Conservation (phyloP, 64 coral and sea anemone species). For the Stichodactyla helianthus region DNA sequence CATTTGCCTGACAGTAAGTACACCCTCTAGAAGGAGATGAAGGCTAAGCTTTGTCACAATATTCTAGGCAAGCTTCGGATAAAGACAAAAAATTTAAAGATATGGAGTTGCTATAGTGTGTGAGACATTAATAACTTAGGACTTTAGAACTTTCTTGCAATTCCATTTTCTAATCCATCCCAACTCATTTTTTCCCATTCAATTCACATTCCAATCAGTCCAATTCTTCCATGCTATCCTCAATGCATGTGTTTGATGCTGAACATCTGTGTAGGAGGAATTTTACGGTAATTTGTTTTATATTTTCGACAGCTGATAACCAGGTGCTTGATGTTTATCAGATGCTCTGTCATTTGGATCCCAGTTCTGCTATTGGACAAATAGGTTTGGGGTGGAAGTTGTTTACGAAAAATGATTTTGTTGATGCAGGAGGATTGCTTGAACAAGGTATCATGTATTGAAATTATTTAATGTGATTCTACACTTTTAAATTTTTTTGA, state of each 20-base stretch:
- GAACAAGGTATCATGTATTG: constrained; percentile 30
- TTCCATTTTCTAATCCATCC: neutral
- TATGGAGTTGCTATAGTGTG: too few species aligned
- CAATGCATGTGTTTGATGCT: too few species aligned
- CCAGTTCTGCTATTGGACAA: constrained; percentile 32
- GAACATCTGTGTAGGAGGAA: too few species aligned
- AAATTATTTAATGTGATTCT: too few species aligned
- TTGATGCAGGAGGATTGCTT: neutral
- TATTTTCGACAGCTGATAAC: neutral
- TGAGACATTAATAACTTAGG: too few species aligned
- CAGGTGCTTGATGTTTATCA: constrained; percentile 28
- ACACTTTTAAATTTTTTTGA: too few species aligned
- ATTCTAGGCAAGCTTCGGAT: too few species aligned
- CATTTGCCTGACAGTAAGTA: neutral
- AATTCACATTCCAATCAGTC: too few species aligned
- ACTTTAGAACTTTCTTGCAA: too few species aligned
- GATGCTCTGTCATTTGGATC: constrained; percentile 38
- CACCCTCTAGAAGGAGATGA: neutral
- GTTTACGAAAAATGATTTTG: constrained; percentile 25
- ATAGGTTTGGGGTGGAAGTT: constrained; percentile 40
- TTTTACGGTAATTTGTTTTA: neutral
- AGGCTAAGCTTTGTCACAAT: neutral
- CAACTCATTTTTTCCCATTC: neutral
- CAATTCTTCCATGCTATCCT: too few species aligned
- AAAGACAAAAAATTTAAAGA: too few species aligned